Evolutionary conservation across 2,797 vertebrate genomes (phyloP).

Genomic region (Catharus ustulatus): DNA sequence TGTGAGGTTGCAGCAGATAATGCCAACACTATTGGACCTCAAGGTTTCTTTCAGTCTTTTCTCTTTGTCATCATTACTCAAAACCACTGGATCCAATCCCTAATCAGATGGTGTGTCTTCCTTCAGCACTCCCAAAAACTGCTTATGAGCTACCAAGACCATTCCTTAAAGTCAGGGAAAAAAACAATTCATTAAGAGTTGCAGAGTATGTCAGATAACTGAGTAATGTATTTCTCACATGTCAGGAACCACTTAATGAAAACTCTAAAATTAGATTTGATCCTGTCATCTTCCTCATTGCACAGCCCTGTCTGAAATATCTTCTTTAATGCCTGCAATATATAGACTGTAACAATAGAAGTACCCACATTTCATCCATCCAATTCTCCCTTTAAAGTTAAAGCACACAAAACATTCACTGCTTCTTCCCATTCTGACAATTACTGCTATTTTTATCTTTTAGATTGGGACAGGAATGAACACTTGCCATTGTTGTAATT

Average conservation of each 20-base stretch:
- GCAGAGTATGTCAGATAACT: background rate
- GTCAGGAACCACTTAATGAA: background rate
- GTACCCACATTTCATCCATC: background rate
- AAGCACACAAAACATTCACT: background rate
- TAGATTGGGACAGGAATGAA: background rate
- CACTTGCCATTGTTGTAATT: background rate
- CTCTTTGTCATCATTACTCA: background rate
- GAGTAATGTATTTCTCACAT: background rate
- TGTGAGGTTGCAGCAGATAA: background rate
- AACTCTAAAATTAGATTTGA: background rate
- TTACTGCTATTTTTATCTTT: background rate
- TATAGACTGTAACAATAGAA: background rate
- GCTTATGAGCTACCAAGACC: background rate
- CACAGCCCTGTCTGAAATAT: background rate
- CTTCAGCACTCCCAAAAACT: background rate
- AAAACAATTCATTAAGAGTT: background rate
- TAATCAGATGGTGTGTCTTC: background rate
- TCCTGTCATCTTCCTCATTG: background rate
- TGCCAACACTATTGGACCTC: background rate
- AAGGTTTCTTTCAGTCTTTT: background rate
- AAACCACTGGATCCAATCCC: background rate
- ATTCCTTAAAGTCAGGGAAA: background rate
- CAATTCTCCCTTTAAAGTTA: background rate
- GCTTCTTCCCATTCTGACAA: background rate
- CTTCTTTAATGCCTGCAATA: background rate